Percentiles rank a stretch among this genome's conserved stretches.
phyloP scores from a whole-genome alignment of 2,797 vertebrate genomes.

The Periparus ater region DNA sequence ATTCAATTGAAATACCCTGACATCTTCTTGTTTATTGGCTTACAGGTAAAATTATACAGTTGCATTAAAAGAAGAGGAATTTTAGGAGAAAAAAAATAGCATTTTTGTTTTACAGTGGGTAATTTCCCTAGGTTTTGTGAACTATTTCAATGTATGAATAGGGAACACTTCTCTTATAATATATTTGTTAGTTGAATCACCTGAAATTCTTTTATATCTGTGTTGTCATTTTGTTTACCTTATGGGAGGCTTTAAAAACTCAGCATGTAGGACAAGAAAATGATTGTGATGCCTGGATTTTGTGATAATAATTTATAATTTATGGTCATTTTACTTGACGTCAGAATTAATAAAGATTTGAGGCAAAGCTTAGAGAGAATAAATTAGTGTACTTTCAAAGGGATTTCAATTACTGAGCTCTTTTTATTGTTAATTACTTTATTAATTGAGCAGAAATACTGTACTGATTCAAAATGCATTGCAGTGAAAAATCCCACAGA shows the following conservation, averaged over 20 bases:
- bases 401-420: constrained; percentile 39
- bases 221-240: background rate
- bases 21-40: background rate
- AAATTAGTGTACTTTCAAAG: constrained; percentile 47
- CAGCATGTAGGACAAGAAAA: background rate
- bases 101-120: background rate
- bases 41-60: background rate
- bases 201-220: background rate
- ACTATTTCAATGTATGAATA: background rate
- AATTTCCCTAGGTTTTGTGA: background rate
- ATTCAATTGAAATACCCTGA: background rate
- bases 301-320: constrained; percentile 42
- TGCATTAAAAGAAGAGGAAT: background rate
- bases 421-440: constrained; percentile 62
- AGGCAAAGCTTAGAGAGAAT: constrained; percentile 29
- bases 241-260: background rate
- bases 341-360: constrained; percentile 54
- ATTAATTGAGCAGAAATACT: constrained; percentile 65
- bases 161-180: background rate
- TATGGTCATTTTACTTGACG: constrained; percentile 16
- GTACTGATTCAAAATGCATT: constrained; percentile 2
- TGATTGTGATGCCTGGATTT: background rate
- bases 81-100: background rate
- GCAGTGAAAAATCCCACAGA: background rate
- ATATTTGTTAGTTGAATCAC: background rate